Percentiles rank a stretch among this genome's conserved stretches.
phyloP scores from a whole-genome alignment of 1,140 invertebrate species.

The Zaprionus inermis region DNA sequence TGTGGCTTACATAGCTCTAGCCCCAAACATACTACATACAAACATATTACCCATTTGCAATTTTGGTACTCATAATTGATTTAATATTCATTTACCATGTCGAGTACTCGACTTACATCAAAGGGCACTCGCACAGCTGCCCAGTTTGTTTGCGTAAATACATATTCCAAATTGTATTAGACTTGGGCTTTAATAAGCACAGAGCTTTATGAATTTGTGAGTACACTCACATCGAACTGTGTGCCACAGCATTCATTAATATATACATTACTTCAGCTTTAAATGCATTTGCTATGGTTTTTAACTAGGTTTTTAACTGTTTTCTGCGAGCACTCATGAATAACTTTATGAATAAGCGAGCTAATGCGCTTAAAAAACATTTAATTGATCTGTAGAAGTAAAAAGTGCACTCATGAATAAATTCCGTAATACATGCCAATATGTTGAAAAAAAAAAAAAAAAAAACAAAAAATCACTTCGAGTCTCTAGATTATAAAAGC shows the following conservation, averaged over 20 bases:
- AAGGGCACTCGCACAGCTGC: neutral
- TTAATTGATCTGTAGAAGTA: neutral
- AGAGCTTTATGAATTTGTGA: neutral
- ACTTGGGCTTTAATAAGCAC: neutral
- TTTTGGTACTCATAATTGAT: slow-evolving; percentile 29
- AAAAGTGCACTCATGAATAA: slow-evolving; percentile 20
- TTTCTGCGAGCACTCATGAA: neutral
- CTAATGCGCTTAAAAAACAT: neutral
- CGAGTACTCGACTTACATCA: neutral
- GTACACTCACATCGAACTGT: slow-evolving; percentile 1
- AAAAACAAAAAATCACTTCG: neutral
- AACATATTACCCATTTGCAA: slow-evolving; percentile 28
- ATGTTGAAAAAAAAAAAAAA: neutral
- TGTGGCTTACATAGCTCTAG: neutral
- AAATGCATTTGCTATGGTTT: neutral
- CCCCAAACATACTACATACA: neutral
- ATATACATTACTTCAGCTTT: neutral
- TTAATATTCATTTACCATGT: neutral
- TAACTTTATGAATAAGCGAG: neutral
- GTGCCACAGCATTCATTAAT: neutral
- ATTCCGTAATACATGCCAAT: neutral
- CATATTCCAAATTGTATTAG: slow-evolving; percentile 1
- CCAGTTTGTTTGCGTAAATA: neutral
- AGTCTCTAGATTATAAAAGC: neutral
- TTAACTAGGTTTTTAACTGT: neutral